A percentile compares a stretch with the other conserved stretches of the same genome.
Conservation (phyloP, 2,113 vertebrate genomes). For the Bufo bufo region DNA sequence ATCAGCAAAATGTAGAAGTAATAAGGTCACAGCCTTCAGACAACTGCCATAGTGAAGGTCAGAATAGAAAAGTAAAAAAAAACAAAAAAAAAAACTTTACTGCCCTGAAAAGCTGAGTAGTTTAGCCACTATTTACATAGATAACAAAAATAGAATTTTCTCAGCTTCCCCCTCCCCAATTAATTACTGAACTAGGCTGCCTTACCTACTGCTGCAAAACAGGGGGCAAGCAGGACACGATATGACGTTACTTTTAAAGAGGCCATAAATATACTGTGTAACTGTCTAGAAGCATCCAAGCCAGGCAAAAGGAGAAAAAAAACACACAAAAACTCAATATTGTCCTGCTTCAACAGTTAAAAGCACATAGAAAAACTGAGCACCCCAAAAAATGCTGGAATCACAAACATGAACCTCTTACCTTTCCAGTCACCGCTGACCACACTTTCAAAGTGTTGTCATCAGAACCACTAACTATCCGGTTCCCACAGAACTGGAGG, state of each 20-base stretch:
- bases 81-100: neutral
- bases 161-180: neutral
- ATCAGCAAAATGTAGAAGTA: neutral
- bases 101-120: neutral
- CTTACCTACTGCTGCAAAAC: conserved; percentile 19
- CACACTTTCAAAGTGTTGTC: conserved; percentile 99
- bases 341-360: neutral
- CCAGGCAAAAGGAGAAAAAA: neutral
- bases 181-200: neutral
- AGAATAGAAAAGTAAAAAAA: neutral
- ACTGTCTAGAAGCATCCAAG: neutral
- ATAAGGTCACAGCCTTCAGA: neutral
- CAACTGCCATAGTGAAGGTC: neutral
- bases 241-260: neutral
- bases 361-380: neutral
- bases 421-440: conserved; percentile 98
- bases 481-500: conserved; percentile 97
- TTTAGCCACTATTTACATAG: neutral
- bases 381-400: neutral
- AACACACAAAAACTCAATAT: neutral
- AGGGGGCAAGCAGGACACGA: neutral
- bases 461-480: conserved; percentile 96
- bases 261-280: neutral
- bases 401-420: conserved; percentile 60
- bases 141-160: neutral